Base-by-base conservation (phyloP, 92 coral and sea anemone species). In the Muricea muricata region DNA sequence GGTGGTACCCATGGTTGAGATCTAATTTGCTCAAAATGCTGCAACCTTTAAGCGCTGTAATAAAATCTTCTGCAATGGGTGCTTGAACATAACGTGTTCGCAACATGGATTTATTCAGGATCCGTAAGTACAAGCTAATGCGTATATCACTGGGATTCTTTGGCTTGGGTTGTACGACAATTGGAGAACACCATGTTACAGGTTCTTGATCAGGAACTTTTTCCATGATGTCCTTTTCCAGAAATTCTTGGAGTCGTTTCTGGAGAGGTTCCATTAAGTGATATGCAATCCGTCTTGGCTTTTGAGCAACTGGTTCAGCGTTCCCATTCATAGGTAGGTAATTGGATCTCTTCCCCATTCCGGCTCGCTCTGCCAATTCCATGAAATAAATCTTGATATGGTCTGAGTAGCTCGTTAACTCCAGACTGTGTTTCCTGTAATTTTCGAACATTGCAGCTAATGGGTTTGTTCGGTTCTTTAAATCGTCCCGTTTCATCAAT, bases 81-180 rank as follows among this genome's bases (percentile, higher is more conserved):
- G 90, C 90, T 77, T 89, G 92, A 2, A 89, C 84, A 10, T 90
- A 75, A 20, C 77, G 48, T n/a, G 85, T 89, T 52, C 87, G 81
- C 9, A 65, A 46, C 90, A 90, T 90, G 72, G 85, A 90, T 76
- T 86, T 81, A 78, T 87, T 87, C 7, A 87, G 46, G 9, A 65
- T 18, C 6, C 87, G 46, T 37, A 81, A 80, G 47, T 81, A 87
- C 21, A 87, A 32, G 42, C 88, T 75, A 13, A 76, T 42, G 15
- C 88, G 48, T 21, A 85, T 85, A 8, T 63, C 88, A 24, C 39
- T 80, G 6, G 85, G 85, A 39, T 86, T 77, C 57, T 78, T 86
- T 0, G 85, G 80, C 23, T 78, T 86, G 0, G 85, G 86, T 41
- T 87, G 86, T 5, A 87, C 90, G 4, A 87, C 76, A 1, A 80